Evolutionary conservation across 2,113 vertebrate species (phyloP).

Genomic region (Sinocyclocheilus grahami): DNA sequence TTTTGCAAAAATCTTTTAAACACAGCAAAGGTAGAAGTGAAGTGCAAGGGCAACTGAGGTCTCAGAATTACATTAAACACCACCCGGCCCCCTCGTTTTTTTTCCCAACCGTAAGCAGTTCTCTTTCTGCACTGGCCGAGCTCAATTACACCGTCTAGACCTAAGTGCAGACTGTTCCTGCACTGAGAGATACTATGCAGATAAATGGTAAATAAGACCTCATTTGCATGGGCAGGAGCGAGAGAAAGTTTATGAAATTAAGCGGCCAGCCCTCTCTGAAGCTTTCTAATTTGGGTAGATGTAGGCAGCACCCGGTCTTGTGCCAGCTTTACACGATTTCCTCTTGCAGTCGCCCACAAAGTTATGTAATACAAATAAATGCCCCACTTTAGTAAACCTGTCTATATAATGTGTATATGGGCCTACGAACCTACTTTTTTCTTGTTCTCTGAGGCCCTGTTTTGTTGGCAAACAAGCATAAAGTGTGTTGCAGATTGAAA

Average conservation of each 20-base stretch:
- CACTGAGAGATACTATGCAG: constrained; percentile 45
- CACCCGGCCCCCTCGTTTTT: not conserved
- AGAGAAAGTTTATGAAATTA: not conserved
- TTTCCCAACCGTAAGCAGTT: constrained; percentile 47
- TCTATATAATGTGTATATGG: not conserved
- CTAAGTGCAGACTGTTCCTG: constrained; percentile 46
- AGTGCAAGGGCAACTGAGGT: not conserved
- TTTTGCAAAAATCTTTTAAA: not conserved
- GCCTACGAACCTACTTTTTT: not conserved
- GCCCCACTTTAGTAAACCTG: not conserved
- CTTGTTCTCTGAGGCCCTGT: not conserved
- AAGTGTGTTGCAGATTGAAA: not conserved
- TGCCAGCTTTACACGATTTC: not conserved
- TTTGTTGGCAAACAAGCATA: not conserved
- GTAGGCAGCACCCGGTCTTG: constrained; percentile 3
- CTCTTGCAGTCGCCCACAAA: constrained; percentile 17
- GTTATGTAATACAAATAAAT: constrained; percentile 22
- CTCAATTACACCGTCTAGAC: constrained; percentile 39
- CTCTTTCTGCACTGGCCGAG: constrained; percentile 1
- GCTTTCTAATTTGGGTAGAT: constrained; percentile 48
- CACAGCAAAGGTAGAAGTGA: not conserved
- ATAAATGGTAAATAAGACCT: constrained; percentile 58
- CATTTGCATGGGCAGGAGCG: constrained; percentile 38
- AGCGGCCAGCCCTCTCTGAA: constrained; percentile 23
- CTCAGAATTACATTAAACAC: constrained; percentile 32